Base-by-base conservation (phyloP, 2,113 vertebrate species). In the Eulemur rufifrons region DNA sequence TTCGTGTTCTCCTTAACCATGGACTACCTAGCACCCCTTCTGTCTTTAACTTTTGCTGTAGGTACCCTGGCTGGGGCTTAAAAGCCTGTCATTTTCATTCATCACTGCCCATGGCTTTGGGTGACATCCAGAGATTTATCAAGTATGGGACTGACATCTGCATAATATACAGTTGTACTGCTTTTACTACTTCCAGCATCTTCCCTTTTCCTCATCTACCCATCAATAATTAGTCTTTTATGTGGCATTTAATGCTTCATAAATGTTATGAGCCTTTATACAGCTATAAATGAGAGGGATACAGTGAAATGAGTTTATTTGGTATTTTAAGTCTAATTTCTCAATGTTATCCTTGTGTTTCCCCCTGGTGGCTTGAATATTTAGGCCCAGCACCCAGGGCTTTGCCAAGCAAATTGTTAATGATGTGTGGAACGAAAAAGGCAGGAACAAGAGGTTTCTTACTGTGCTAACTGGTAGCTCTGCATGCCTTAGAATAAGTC, bases 361-460 rank as follows among this genome's bases (percentile, higher is more conserved):
- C 34, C 68, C 84, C 63, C 88, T 66, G 54, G 68, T 93, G 77
- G 74, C 50, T 97, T 85, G 78, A 82, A 96, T 96, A 89, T 96
- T 95, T 91, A 96, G 64, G 80, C 89, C 68, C 81, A 95, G 85
- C 73, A 96, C 59, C 66, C 4, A 14, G 59, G n/a, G 93, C 54
- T 94, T 96, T 95, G 52, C 68, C 80, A 97, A 83, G 80, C 83
- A 96, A 97, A 96, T 96, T 87, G 76, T 95, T 97, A 95, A 59
- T 93, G 96, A 98, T 94, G 69, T 81, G 59, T 69, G 56, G 80
- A 87, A 64, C 93, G 92, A 68, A 87, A 86, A 91, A 98, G 84
- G 64, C 64, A 89, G 71, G 69, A 90, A 96, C 20, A 90, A 92
- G 80, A 94, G 64, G 66, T 77, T 89, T 96, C 93, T 97, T n/a